Percentiles rank a stretch among this genome's conserved stretches.
Conservation (phyloP, 2,113 vertebrate species). For the Cinclus cinclus region DNA sequence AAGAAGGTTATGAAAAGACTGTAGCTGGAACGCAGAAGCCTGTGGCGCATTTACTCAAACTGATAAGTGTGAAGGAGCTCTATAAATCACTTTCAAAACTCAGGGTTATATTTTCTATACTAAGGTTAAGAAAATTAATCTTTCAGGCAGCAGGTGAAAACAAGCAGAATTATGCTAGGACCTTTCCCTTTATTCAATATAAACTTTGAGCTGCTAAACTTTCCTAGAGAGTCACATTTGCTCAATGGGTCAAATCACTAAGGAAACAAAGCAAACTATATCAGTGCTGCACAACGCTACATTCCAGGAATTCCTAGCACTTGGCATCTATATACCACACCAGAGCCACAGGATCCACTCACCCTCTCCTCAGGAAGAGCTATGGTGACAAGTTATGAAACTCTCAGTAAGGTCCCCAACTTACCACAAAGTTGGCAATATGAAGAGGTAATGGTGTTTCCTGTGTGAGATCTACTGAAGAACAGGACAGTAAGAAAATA, state of each 20-base stretch:
- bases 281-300: slow-evolving; percentile 87
- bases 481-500: not conserved
- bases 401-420: not conserved
- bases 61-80: slow-evolving; percentile 59
- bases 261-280: slow-evolving; percentile 97
- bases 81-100: slow-evolving; percentile 68
- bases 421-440: not conserved
- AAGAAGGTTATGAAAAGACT: slow-evolving; percentile 36
- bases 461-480: not conserved
- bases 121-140: slow-evolving; percentile 75
- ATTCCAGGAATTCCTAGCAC: slow-evolving; percentile 93
- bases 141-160: slow-evolving; percentile 78
- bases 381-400: slow-evolving; percentile 21
- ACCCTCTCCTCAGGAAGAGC: slow-evolving; percentile 22
- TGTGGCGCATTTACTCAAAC: slow-evolving; percentile 48
- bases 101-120: slow-evolving; percentile 58
- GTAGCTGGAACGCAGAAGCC: slow-evolving; percentile 37
- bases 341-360: slow-evolving; percentile 60
- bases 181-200: slow-evolving; percentile 71
- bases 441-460: not conserved
- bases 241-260: slow-evolving; percentile 86
- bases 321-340: slow-evolving; percentile 83
- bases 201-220: slow-evolving; percentile 76
- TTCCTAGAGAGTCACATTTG: slow-evolving; percentile 79
- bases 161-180: slow-evolving; percentile 66